Conservation (phyloP, 2,888 invertebrate genomes). For the Thera britannica region DNA sequence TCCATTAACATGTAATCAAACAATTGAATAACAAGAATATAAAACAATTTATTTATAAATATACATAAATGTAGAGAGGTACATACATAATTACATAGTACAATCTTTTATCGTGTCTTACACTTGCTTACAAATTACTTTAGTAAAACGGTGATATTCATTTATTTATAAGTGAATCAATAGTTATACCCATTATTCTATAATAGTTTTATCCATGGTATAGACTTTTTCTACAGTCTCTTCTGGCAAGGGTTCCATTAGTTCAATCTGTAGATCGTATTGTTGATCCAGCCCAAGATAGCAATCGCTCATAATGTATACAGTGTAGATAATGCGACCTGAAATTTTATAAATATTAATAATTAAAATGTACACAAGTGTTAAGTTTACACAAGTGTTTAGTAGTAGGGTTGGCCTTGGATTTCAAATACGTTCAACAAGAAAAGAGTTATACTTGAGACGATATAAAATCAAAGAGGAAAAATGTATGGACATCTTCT, state of each 20-base stretch:
- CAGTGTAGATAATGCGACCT: slow-evolving; percentile 91
- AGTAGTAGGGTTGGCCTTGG: no score
- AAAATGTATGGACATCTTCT: no score
- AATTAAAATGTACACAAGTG: neutral
- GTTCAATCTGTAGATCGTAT: slow-evolving; percentile 85
- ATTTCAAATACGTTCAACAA: no score
- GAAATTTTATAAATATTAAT: slow-evolving; percentile 46
- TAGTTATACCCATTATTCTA: slow-evolving; percentile 49
- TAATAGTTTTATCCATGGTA: slow-evolving; percentile 64
- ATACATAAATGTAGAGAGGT: slow-evolving; percentile 4
- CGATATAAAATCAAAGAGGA: no score
- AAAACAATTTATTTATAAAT: slow-evolving; percentile 27
- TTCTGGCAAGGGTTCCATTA: slow-evolving; percentile 71
- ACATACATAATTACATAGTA: neutral
- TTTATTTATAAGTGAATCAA: no score
- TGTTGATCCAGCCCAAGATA: slow-evolving; percentile 98
- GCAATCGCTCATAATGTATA: slow-evolving; percentile 96
- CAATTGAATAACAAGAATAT: slow-evolving; percentile 27
- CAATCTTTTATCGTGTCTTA: slow-evolving; percentile 16
- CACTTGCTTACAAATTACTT: slow-evolving; percentile 32
- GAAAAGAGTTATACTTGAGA: no score
- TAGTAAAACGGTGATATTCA: neutral
- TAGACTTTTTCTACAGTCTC: slow-evolving; percentile 66
- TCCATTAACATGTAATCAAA: neutral
- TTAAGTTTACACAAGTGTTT: no score